Evolutionary conservation across 30 jellyfish, hydroid and myxozoan species (phyloP), one percentile per base, ranked within the genome.

Genomic region (Phacellophora camtschatica): DNA sequence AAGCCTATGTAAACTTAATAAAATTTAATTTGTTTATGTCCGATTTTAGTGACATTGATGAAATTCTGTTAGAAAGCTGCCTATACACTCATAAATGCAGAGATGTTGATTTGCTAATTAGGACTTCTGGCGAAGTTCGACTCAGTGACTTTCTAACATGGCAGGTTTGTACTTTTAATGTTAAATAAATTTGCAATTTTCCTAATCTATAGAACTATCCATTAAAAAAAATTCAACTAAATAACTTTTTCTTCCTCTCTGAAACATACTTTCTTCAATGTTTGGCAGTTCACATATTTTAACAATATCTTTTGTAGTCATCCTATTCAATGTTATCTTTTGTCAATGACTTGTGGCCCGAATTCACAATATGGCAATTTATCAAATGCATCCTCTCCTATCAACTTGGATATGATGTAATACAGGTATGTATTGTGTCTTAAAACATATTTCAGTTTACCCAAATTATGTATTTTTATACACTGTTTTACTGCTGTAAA

Each of bases 51-150:
- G 99, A 93, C 55, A 68, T 93, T 10, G 71, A 42, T 25, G 95
- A 86, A 36, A 18, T 34, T 32, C 81, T 93, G 55, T 34, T 93
- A 25, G 97, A 86, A 61, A 83, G 81, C 41, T 86, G 97, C 55
- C 58, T 93, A 24, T 93, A 86, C 67, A 57, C 99, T 45, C 86
- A 66, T 32, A 76, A 85, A 39, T 80, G 94, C 31, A 61, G 77
- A 34, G 96, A 95, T 34, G 96, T 93, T 55, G 99, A 94, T 62
- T 49, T 94, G 67, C 57, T 94, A 6, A 94, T 94, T 18, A 71
- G 99, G 72, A 94, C 99, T 2, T 94, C 99, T 37, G 99, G 99
- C 9, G 99, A 94, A 87, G 95, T 87, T 66, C 90, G 99, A 32
- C 89, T 94, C 3, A 94, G 99, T 64, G 97, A 94, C 46, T 94